phyloP scores from a whole-genome alignment of 2,888 invertebrate genomes.

The Mythimna pallens region DNA sequence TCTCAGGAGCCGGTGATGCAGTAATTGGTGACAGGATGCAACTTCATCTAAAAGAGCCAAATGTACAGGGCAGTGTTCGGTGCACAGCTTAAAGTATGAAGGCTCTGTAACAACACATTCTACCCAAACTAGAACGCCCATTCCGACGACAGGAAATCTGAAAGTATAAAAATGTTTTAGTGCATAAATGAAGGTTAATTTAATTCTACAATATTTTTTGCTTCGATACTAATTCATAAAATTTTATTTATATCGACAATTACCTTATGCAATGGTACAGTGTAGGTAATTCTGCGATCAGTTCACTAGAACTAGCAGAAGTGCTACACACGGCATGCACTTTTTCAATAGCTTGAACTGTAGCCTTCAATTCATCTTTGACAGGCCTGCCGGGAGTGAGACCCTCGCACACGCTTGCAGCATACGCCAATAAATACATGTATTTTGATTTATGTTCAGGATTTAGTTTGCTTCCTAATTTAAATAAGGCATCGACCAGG shows the following conservation, averaged over 20 bases:
- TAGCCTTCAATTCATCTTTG: constrained; percentile 97
- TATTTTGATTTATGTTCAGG: constrained; percentile 99
- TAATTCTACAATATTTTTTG: neutral
- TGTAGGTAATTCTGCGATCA: constrained; percentile 97
- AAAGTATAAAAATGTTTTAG: constrained; percentile 42
- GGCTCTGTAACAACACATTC: constrained; percentile 98
- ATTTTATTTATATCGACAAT: constrained; percentile 27
- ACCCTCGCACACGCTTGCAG: constrained; percentile 97
- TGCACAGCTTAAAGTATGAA: constrained; percentile 98
- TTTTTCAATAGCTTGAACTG: constrained; percentile 97
- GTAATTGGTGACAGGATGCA: constrained; percentile 96
- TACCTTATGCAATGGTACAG: constrained; percentile 97
- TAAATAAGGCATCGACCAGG: constrained; percentile 97
- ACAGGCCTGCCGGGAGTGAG: constrained; percentile 92
- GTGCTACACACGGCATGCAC: constrained; percentile 97
- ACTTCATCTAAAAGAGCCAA: constrained; percentile 98
- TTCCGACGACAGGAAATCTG: constrained; percentile 98
- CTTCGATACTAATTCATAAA: neutral
- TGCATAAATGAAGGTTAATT: neutral
- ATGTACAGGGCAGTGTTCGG: constrained; percentile 99
- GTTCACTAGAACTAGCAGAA: constrained; percentile 97
- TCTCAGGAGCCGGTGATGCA: constrained; percentile 96
- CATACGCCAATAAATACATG: constrained; percentile 97
- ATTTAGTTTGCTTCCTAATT: constrained; percentile 98
- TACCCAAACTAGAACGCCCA: constrained; percentile 98